phyloP scores from a whole-genome alignment of 2,888 invertebrate species.

The Cyrtodaria siliqua region DNA sequence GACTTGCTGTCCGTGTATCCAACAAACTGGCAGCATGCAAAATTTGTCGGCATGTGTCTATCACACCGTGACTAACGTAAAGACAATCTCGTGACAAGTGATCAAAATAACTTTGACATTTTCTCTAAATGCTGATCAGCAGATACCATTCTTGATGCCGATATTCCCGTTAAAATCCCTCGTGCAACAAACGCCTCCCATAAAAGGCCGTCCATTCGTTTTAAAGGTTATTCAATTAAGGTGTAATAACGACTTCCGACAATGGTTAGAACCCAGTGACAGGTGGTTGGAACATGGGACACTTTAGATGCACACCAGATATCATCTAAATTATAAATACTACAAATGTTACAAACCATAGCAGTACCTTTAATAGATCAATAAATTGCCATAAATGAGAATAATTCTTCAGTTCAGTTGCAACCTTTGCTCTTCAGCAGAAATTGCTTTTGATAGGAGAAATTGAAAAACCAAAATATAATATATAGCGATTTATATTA shows the following conservation, averaged over 20 bases:
- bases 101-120: constrained; percentile 22
- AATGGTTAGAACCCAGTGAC: constrained; percentile 49
- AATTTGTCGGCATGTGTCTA: neutral
- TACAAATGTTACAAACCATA: constrained; percentile 60
- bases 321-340: constrained; percentile 45
- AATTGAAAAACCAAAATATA: constrained; percentile 19
- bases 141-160: constrained; percentile 3
- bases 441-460: constrained; percentile 16
- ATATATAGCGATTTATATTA: constrained; percentile 29
- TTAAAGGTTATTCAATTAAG: constrained; percentile 62
- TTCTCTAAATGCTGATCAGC: constrained; percentile 9
- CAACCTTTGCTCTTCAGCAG: constrained; percentile 32
- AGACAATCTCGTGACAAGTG: constrained; percentile 1
- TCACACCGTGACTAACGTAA: neutral
- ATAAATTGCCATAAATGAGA: constrained; percentile 44
- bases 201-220: constrained; percentile 39
- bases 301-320: constrained; percentile 45
- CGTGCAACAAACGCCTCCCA: constrained; percentile 9
- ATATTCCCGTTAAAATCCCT: constrained; percentile 11
- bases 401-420: constrained; percentile 13
- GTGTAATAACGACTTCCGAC: constrained; percentile 42
- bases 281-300: constrained; percentile 55
- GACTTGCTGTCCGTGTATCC: too few relatives aligned
- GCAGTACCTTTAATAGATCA: constrained; percentile 32
- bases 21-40: neutral